phyloP scores from a whole-genome alignment of 2,888 invertebrate species.

The Nephrotoma flavescens region DNA sequence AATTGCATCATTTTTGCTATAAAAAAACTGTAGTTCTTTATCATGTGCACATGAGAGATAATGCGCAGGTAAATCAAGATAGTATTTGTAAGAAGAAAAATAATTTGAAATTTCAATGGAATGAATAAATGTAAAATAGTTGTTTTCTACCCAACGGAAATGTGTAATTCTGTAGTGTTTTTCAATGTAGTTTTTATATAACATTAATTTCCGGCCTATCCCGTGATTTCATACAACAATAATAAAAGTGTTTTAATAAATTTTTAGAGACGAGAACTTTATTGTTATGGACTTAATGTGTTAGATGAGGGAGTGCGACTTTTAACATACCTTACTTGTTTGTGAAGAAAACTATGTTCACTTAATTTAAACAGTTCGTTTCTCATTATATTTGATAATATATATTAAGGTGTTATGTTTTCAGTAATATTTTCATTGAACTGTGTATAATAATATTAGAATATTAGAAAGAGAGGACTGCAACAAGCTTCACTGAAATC shows the following conservation, averaged over 20 bases:
- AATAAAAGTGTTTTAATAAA: background rate
- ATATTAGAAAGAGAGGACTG: no score
- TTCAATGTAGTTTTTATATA: background rate
- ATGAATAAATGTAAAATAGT: background rate
- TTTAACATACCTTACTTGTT: no score
- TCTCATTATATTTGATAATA: no score
- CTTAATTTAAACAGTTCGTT: no score
- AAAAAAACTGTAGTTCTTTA: background rate
- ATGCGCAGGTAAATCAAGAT: background rate
- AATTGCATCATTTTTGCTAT: background rate
- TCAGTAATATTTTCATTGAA: no score
- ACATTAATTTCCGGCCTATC: background rate
- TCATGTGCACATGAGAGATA: background rate
- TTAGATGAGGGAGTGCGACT: background rate
- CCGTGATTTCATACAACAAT: background rate
- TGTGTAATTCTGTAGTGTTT: background rate
- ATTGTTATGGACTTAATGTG: background rate
- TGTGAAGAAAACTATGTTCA: no score
- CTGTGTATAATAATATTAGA: no score
- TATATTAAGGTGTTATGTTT: no score
- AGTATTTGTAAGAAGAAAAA: background rate
- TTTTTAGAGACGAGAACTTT: background rate
- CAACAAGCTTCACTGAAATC: no score
- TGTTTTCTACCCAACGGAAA: background rate
- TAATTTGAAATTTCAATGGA: background rate